These are phyloP conservation scores for Sturnira hondurensis DNA, from an alignment of 2,113 vertebrate species.

Conservation along the genomic window DNA sequence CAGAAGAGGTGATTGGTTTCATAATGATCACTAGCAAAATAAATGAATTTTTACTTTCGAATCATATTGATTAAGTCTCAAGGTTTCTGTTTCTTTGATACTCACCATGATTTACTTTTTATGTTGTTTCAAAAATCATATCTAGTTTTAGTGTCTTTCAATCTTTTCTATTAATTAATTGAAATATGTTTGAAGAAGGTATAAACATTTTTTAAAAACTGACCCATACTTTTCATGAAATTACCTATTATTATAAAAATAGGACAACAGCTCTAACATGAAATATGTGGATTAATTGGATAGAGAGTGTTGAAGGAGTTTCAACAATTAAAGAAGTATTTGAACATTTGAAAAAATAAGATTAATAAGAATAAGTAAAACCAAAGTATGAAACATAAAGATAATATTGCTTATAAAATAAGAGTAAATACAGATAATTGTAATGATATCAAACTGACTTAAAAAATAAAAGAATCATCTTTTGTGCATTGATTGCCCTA, in stretches of 20 bases:
- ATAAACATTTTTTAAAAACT: background rate
- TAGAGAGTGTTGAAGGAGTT: background rate
- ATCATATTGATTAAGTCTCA: background rate
- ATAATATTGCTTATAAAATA: background rate
- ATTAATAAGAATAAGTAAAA: background rate
- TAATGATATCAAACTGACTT: background rate
- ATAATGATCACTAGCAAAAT: background rate
- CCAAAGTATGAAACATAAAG: background rate
- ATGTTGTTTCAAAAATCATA: background rate
- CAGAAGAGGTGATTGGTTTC: background rate
- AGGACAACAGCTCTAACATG: background rate
- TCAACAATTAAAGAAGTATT: background rate
- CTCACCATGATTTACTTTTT: background rate
- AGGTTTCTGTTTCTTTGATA: background rate
- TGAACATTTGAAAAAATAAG: background rate
- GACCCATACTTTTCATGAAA: background rate
- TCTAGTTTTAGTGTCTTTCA: background rate
- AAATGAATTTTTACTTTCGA: constrained; percentile 1
- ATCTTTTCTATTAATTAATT: background rate
- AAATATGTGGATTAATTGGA: background rate
- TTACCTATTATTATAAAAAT: background rate
- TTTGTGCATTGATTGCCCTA: background rate
- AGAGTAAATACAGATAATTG: background rate
- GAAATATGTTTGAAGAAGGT: background rate
- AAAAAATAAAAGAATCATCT: background rate